These are phyloP conservation scores for Cheilosia soror DNA, from an alignment of 2,888 invertebrate genomes.

Conservation along the genomic window DNA sequence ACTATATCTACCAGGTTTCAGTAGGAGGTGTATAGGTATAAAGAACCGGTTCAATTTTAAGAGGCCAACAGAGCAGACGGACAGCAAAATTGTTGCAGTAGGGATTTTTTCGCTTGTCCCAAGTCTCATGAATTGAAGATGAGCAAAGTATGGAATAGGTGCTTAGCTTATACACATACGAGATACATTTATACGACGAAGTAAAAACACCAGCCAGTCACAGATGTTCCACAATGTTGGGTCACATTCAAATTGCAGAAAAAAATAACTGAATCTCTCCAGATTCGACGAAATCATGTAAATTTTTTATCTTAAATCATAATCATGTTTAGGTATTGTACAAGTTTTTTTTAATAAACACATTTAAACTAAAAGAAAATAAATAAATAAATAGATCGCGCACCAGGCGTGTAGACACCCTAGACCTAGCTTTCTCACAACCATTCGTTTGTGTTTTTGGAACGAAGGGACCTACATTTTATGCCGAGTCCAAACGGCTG, in stretches of 20 bases:
- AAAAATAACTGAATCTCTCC: slow-evolving; percentile 14
- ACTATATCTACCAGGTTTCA: slow-evolving; percentile 8
- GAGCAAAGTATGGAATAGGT: not conserved
- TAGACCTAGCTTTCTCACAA: no score
- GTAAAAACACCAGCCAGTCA: slow-evolving; percentile 10
- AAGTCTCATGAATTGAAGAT: slow-evolving; percentile 36
- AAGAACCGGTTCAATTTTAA: slow-evolving; percentile 61
- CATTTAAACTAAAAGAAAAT: no score
- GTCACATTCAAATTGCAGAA: slow-evolving; percentile 19
- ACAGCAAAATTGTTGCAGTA: slow-evolving; percentile 31
- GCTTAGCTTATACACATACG: not conserved
- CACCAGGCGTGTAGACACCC: no score
- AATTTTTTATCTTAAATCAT: not conserved
- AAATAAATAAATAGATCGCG: no score
- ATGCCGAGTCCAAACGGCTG: no score
- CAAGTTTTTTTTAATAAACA: no score
- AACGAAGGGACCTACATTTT: no score
- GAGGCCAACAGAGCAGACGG: slow-evolving; percentile 55
- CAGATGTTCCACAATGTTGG: slow-evolving; percentile 42
- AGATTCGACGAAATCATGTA: slow-evolving; percentile 8
- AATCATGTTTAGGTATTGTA: not conserved
- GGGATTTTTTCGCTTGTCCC: slow-evolving; percentile 16
- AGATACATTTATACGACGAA: slow-evolving; percentile 42
- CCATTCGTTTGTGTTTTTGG: no score
- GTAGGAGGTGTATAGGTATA: slow-evolving; percentile 30